Conservation (phyloP, 2,113 vertebrate genomes). For the Amphiprion percula region DNA sequence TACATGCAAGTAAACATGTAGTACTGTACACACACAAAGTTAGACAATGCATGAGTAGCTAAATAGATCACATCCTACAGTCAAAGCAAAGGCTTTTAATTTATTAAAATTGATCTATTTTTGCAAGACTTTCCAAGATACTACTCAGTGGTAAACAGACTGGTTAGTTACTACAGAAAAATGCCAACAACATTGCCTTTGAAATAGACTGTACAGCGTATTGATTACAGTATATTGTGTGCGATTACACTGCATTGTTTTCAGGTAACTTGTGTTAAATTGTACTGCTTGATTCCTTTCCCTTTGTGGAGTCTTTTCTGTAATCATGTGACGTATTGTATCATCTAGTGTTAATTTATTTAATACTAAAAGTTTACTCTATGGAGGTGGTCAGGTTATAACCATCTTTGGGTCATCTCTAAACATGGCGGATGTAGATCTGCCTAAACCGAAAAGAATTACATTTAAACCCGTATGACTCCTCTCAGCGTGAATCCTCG, state of each 20-base stretch:
- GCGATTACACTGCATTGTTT: slow-evolving; percentile 73
- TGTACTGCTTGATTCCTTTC: slow-evolving; percentile 74
- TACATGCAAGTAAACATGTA: slow-evolving; percentile 23
- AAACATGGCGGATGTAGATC: slow-evolving; percentile 44
- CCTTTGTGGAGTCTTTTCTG: slow-evolving; percentile 75
- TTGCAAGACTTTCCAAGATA: slow-evolving; percentile 79
- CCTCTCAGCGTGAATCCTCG: slow-evolving; percentile 27
- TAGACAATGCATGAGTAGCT: slow-evolving; percentile 74
- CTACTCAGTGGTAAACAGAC: slow-evolving; percentile 64
- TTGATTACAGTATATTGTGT: slow-evolving; percentile 74
- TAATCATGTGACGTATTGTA: slow-evolving; percentile 75
- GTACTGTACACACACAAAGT: slow-evolving; percentile 48
- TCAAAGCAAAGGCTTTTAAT: slow-evolving; percentile 74
- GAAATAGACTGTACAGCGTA: slow-evolving; percentile 76
- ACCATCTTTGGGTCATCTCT: slow-evolving; percentile 75
- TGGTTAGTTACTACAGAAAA: slow-evolving; percentile 63
- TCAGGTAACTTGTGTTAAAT: slow-evolving; percentile 77
- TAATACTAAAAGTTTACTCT: slow-evolving; percentile 69
- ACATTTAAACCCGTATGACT: slow-evolving; percentile 10
- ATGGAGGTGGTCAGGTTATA: slow-evolving; percentile 68
- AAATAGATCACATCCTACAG: slow-evolving; percentile 55
- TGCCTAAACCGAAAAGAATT: slow-evolving; percentile 36
- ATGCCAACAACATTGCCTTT: slow-evolving; percentile 77
- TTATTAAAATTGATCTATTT: slow-evolving; percentile 78
- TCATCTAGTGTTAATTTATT: slow-evolving; percentile 72